Evolutionary conservation across 1,140 invertebrate species (phyloP), one percentile per base, ranked within the genome.

Genomic region (Coenobita brevimanus): DNA sequence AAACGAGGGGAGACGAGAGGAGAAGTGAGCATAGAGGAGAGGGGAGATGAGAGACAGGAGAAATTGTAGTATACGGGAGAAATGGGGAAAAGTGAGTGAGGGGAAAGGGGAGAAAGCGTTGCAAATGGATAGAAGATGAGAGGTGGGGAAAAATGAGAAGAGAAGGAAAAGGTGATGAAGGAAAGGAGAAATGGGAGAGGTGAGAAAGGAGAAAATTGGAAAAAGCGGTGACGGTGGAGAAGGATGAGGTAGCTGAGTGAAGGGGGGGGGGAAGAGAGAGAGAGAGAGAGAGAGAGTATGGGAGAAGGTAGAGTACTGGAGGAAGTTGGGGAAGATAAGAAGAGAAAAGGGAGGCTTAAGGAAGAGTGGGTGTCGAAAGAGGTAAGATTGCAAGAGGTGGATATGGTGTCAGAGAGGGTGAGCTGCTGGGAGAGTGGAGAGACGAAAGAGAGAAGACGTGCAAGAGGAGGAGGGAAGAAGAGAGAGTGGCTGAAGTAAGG

Each of bases 281-380:
- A 38, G 69, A 73, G 69, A 21, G 21, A 30, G 69, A 73, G 69
- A 38, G 38, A 38, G 69, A 73, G 69, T n/a, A 38, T n/a, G 69
- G 41, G 69, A 38, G 38, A 38, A 38, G 41, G 69, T n/a, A 38
- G 36, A 38, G 41, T 4, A 4, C 21, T 17, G 69, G 38, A 36
- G 33, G 36, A 36, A 3, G 6, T 24, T 17, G 36, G 38, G 27
- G 21, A 21, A 36, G 36, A 36, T 6, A 30, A 36, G 10, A 36
- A 73, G 69, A 33, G 36, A 33, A 36, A 73, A 21, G 21, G 36
- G 69, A 36, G 10, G 27, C 13, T 8, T 17, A 24, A 69, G 27
- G 21, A 21, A 57, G 50, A 57, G 50, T 10, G 50, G 21, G 50
- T 10, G 15, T 17, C 13, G 27, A 24, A 69, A 27, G 24, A 8